These are phyloP conservation scores for Tipula helvola DNA, from an alignment of 2,888 invertebrate species.

Conservation along the genomic window DNA sequence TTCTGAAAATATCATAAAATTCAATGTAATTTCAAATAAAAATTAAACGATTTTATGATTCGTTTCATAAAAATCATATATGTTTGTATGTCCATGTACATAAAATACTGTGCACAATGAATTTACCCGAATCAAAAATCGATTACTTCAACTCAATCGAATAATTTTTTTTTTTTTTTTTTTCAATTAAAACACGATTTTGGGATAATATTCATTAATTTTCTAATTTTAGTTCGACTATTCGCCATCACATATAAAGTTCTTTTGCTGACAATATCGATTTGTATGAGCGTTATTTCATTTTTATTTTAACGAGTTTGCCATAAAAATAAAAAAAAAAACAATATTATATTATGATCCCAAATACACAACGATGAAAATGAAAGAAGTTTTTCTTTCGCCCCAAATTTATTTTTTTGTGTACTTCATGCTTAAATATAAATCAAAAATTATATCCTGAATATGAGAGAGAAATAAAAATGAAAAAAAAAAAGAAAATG, in stretches of 20 bases:
- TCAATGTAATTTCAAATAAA: not conserved
- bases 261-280: not conserved
- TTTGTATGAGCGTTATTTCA: not conserved
- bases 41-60: not conserved
- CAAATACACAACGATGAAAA: not conserved
- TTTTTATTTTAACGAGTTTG: not conserved
- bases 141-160: not conserved
- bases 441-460: conserved; percentile 4
- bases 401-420: not conserved
- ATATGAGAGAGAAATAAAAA: not conserved
- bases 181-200: not conserved
- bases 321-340: not conserved
- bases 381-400: not conserved
- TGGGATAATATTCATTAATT: not conserved
- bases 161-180: not conserved
- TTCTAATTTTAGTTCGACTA: not conserved
- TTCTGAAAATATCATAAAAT: not conserved
- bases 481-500: not conserved
- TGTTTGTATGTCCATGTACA: not conserved
- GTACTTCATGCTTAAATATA: not conserved
- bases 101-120: too few species aligned
- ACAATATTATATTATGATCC: not conserved
- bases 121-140: not conserved
- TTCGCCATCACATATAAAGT: not conserved
- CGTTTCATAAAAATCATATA: not conserved